phyloP scores from a whole-genome alignment of 2,113 vertebrate genomes.

The Pteronura brasiliensis region DNA sequence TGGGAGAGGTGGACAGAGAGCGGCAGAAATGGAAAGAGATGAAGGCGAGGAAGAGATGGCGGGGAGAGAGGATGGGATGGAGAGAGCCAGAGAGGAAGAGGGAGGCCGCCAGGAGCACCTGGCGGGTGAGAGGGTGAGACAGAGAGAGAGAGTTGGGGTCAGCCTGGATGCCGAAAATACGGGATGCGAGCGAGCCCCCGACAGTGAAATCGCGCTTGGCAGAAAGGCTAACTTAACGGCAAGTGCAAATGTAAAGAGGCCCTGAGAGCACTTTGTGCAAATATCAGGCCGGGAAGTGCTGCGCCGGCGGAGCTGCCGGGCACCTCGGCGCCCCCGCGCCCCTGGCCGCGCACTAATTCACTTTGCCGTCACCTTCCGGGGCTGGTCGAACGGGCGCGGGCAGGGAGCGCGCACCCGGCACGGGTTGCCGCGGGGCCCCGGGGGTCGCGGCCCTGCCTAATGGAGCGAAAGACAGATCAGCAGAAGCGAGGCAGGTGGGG shows the following conservation, averaged over 20 bases:
- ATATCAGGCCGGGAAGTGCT: conserved; percentile 72
- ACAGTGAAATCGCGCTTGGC: conserved; percentile 52
- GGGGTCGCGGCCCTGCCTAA: conserved; percentile 54
- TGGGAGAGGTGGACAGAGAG: not conserved
- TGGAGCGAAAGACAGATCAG: conserved; percentile 73
- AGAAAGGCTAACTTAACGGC: conserved; percentile 47
- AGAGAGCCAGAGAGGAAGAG: not conserved
- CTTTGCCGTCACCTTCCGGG: conserved; percentile 57
- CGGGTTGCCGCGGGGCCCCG: not conserved
- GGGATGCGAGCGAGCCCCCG: conserved; percentile 1
- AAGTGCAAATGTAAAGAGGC: conserved; percentile 72
- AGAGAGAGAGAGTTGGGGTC: not conserved
- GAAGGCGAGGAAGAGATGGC: not conserved
- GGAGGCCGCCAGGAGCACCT: not conserved
- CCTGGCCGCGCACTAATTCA: conserved; percentile 59
- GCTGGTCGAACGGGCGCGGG: not conserved
- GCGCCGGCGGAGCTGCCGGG: conserved; percentile 63
- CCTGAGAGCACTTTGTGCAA: conserved; percentile 75
- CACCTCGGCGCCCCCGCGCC: conserved; percentile 57
- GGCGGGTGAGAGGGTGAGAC: not conserved
- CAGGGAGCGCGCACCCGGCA: not conserved
- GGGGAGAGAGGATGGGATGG: not conserved
- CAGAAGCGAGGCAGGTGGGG: conserved; percentile 46
- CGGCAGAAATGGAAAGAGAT: not conserved
- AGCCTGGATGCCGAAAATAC: conserved; percentile 38